Conservation (phyloP, 2,113 vertebrate genomes). For the Fregetta grallaria region DNA sequence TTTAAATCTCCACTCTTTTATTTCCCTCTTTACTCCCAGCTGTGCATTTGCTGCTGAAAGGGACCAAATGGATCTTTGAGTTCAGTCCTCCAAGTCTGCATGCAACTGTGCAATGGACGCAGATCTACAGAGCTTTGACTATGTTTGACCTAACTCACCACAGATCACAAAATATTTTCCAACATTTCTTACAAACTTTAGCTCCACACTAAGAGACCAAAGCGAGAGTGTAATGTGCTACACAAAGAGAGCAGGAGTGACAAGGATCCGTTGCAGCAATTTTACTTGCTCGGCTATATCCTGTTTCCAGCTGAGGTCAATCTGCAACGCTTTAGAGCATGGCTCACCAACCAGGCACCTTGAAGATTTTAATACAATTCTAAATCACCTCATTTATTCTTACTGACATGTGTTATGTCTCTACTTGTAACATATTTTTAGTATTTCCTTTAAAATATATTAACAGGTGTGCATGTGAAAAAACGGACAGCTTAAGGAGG, state of each 20-base stretch:
- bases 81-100: background rate
- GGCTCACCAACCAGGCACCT: background rate
- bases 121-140: background rate
- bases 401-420: conserved; percentile 10
- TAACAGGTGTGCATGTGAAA: conserved; percentile 45
- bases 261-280: background rate
- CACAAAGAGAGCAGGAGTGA: background rate
- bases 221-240: background rate
- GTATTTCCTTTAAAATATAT: conserved; percentile 43
- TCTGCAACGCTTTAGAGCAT: background rate
- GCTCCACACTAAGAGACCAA: background rate
- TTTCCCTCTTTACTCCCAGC: background rate
- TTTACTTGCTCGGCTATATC: background rate
- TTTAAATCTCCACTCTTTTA: background rate
- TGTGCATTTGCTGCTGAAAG: background rate
- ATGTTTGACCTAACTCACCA: background rate
- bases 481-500: background rate
- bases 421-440: conserved; percentile 31
- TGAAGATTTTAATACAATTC: conserved; percentile 3
- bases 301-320: conserved; percentile 16
- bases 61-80: background rate
- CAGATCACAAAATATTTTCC: background rate
- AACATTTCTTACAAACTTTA: background rate
- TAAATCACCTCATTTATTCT: conserved; percentile 51
- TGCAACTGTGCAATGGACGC: background rate